phyloP scores from a whole-genome alignment of 2,888 invertebrate genomes.

The Tyria jacobaeae region DNA sequence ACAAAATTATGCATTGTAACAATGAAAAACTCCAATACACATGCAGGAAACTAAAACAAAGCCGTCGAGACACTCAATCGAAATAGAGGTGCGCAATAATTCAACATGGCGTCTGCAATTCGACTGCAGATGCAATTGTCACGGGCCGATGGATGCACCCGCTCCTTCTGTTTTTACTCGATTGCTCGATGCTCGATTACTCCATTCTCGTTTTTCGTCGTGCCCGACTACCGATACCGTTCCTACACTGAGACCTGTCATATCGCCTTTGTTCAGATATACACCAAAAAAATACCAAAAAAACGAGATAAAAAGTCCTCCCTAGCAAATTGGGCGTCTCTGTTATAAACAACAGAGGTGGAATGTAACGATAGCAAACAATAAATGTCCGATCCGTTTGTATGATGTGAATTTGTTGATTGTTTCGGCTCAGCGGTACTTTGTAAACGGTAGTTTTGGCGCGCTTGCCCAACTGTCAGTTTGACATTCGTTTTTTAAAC shows the following conservation, averaged over 20 bases:
- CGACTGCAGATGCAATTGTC: conserved; percentile 82
- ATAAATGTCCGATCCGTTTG: conserved; percentile 83
- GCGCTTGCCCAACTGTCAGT: conserved; percentile 72
- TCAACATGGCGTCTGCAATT: conserved; percentile 79
- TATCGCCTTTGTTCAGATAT: conserved; percentile 81
- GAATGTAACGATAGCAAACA: conserved; percentile 84
- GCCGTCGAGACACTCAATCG: conserved; percentile 69
- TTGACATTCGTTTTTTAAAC: conserved; percentile 65
- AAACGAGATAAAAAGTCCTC: conserved; percentile 78
- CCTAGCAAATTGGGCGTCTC: conserved; percentile 85
- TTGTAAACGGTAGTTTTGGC: conserved; percentile 78
- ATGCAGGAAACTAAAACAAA: conserved; percentile 59
- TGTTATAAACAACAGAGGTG: conserved; percentile 85
- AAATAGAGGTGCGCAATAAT: conserved; percentile 76
- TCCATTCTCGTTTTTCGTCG: conserved; percentile 80
- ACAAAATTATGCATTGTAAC: not conserved
- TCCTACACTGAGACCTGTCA: conserved; percentile 81
- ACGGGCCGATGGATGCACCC: conserved; percentile 74
- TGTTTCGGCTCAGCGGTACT: conserved; percentile 76
- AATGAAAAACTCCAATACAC: conserved; percentile 12
- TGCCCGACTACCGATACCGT: conserved; percentile 76
- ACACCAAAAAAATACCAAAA: conserved; percentile 74
- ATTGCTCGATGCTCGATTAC: conserved; percentile 82
- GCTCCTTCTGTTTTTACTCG: conserved; percentile 80
- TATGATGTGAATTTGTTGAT: conserved; percentile 80